A percentile compares a stretch with the other conserved stretches of the same genome.
Evolutionary conservation across 2,113 vertebrate genomes (phyloP).

Genomic region (Callospermophilus lateralis): DNA sequence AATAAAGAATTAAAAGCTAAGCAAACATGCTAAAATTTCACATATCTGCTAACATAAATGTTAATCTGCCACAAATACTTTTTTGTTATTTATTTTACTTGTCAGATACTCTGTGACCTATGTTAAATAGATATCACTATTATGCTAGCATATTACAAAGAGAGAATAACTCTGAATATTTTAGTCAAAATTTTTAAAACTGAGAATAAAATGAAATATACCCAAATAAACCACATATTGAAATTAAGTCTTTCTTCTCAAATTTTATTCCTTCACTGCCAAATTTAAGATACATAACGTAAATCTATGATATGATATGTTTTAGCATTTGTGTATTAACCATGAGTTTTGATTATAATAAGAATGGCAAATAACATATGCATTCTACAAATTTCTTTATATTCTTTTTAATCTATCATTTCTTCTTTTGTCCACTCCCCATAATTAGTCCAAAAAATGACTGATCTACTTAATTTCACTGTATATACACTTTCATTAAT

Average conservation of each 20-base stretch:
- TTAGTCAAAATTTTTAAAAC: neutral
- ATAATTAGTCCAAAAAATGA: neutral
- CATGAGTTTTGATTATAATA: neutral
- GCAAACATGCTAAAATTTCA: conserved; percentile 74
- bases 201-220: neutral
- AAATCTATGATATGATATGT: neutral
- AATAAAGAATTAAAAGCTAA: conserved; percentile 73
- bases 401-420: neutral
- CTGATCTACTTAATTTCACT: neutral
- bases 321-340: neutral
- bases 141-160: conserved; percentile 33
- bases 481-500: neutral
- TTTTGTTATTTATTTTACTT: conserved; percentile 75
- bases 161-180: conserved; percentile 71
- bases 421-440: accelerated
- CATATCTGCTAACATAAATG: conserved; percentile 65
- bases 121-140: conserved; percentile 65
- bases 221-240: neutral
- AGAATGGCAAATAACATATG: neutral
- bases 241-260: neutral
- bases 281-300: neutral
- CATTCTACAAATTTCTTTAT: neutral
- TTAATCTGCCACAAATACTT: conserved; percentile 67
- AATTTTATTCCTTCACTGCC: neutral
- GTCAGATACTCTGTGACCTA: conserved; percentile 65